These are phyloP conservation scores for Hirtodrosophila trivittata DNA, from an alignment of 2,888 invertebrate species.

Conservation along the genomic window DNA sequence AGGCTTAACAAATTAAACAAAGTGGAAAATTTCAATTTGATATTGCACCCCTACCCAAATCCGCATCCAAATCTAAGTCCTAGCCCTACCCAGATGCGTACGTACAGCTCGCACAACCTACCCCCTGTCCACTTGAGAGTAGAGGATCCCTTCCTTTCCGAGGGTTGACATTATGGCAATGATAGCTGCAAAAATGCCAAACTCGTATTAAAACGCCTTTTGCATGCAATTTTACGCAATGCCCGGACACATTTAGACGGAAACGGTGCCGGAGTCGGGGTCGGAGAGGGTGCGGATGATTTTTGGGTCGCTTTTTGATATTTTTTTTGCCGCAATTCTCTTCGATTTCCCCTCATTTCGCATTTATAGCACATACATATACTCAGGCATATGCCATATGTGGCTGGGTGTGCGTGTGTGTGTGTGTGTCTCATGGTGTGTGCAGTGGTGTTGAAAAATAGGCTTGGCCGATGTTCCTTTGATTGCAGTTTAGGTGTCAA, in stretches of 20 bases:
- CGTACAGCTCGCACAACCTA: neutral
- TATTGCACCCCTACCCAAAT: constrained; percentile 31
- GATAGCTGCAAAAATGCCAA: constrained; percentile 61
- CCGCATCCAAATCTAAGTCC: neutral
- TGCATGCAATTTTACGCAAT: constrained; percentile 49
- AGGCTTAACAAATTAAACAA: constrained; percentile 80
- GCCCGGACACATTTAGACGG: neutral
- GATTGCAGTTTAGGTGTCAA: constrained; percentile 79
- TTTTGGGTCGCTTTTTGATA: constrained; percentile 50
- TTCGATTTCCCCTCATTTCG: constrained; percentile 44
- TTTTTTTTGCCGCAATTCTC: constrained; percentile 50
- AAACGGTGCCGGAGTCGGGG: neutral
- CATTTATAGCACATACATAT: constrained; percentile 23
- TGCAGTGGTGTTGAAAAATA: constrained; percentile 53
- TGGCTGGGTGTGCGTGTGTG: constrained; percentile 31
- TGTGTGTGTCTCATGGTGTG: constrained; percentile 22
- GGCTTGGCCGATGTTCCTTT: constrained; percentile 58
- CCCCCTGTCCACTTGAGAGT: constrained; percentile 25
- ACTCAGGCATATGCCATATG: constrained; percentile 23
- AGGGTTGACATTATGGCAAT: constrained; percentile 61
- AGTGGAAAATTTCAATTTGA: constrained; percentile 81
- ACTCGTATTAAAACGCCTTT: constrained; percentile 71
- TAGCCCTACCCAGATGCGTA: constrained; percentile 10
- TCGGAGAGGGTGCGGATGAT: constrained; percentile 34
- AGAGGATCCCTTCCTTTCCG: constrained; percentile 2